A percentile compares a stretch with the other conserved stretches of the same genome.
phyloP scores from a whole-genome alignment of 2,113 vertebrate genomes.

The Pseudorasbora parva region DNA sequence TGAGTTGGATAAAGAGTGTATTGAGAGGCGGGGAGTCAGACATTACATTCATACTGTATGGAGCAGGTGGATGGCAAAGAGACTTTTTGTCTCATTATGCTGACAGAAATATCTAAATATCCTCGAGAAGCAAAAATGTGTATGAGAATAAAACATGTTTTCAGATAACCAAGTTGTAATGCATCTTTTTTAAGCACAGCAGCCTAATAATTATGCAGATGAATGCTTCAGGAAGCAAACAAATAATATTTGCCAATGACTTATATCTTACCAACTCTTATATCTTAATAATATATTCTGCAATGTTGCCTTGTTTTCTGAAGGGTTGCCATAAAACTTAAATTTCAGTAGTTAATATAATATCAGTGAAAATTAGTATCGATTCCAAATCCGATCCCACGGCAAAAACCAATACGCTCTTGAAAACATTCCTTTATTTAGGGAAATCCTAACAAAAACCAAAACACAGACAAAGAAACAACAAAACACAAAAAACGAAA shows the following conservation, averaged over 20 bases:
- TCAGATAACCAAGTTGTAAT: no score
- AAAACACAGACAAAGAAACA: background rate
- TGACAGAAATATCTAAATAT: background rate
- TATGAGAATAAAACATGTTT: background rate
- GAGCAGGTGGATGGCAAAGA: background rate
- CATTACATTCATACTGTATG: background rate
- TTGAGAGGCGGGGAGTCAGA: background rate
- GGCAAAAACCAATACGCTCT: background rate
- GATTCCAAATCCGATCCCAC: background rate
- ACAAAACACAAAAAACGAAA: background rate
- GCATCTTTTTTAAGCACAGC: no score
- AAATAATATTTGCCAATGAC: no score
- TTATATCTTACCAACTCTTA: no score
- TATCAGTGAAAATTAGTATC: no score
- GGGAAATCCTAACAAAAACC: background rate
- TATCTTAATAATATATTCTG: no score
- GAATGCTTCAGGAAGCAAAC: no score
- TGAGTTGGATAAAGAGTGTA: background rate
- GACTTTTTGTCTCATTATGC: background rate
- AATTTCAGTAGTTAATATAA: background rate
- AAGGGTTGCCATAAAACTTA: background rate
- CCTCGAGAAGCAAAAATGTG: background rate
- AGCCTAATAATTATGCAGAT: no score
- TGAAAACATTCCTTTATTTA: background rate
- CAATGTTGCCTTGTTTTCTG: background rate